A percentile compares a stretch with the other conserved stretches of the same genome.
Evolutionary conservation across 30 jellyfish, hydroid and myxozoan species (phyloP).

Genomic region (Catostylus mosaicus): DNA sequence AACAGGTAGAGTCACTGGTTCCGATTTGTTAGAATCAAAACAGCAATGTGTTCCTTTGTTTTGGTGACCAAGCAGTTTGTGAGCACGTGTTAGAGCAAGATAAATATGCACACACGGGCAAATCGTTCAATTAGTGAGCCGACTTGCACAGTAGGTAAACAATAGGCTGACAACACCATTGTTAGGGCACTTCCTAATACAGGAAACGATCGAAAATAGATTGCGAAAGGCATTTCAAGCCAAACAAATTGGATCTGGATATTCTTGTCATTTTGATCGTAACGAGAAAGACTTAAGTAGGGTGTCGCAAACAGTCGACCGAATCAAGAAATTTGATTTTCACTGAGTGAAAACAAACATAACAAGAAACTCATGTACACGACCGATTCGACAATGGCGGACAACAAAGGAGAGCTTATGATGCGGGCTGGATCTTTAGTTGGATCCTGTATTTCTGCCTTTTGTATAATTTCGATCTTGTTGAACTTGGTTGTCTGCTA

Average conservation of each 20-base stretch:
- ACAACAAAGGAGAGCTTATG: constrained; percentile 40
- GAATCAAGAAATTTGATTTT: too few species aligned
- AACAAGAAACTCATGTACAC: neutral
- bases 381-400: constrained; percentile 37
- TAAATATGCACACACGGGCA: neutral
- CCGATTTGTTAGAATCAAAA: neutral
- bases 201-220: too few species aligned
- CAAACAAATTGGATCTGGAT: too few species aligned
- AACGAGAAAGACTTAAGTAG: too few species aligned
- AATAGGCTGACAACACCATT: too few species aligned
- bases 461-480: constrained; percentile 51
- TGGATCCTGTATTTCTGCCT: constrained; percentile 70
- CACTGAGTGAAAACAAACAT: neutral
- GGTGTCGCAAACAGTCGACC: too few species aligned
- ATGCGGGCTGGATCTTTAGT: constrained; percentile 68
- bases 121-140: neutral
- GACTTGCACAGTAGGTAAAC: too few species aligned
- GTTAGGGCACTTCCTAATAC: too few species aligned
- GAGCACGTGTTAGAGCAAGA: constrained; percentile 3
- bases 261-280: too few species aligned
- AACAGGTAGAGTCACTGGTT: neutral
- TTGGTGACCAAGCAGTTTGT: neutral
- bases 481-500: constrained; percentile 68
- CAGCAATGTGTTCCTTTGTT: neutral
- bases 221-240: too few species aligned